These are phyloP conservation scores for Contarinia nasturtii DNA, from an alignment of 1,140 invertebrate species.

Conservation along the genomic window DNA sequence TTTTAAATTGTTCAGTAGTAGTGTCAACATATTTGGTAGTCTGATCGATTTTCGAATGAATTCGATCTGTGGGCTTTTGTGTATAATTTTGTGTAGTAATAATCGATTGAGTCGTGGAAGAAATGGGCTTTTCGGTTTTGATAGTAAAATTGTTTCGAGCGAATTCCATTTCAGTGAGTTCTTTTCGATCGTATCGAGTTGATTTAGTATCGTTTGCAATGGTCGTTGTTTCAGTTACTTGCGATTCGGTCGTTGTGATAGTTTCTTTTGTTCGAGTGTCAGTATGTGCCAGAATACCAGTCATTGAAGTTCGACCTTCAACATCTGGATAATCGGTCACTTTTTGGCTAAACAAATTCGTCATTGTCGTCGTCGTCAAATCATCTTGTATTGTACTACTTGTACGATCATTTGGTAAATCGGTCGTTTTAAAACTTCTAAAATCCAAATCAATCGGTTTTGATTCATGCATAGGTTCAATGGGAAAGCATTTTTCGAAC, in stretches of 20 bases:
- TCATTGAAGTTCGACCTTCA: background rate
- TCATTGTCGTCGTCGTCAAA: too few relatives aligned
- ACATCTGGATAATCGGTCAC: too few relatives aligned
- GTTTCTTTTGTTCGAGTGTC: background rate
- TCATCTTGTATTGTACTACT: too few relatives aligned
- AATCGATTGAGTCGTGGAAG: background rate
- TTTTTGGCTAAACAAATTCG: too few relatives aligned
- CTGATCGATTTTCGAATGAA: too few relatives aligned
- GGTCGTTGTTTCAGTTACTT: background rate
- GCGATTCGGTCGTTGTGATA: background rate
- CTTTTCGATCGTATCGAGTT: background rate
- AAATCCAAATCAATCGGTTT: constrained; percentile 54
- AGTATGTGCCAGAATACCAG: background rate
- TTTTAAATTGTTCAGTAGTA: background rate
- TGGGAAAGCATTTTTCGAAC: constrained; percentile 1
- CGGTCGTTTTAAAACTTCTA: too few relatives aligned
- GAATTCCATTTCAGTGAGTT: too few relatives aligned
- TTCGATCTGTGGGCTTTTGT: too few relatives aligned
- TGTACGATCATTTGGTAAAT: too few relatives aligned
- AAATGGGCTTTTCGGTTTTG: background rate
- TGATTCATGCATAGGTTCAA: constrained; percentile 27
- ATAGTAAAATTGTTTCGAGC: background rate
- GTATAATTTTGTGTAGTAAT: background rate
- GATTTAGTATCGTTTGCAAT: background rate
- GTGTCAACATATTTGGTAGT: too few relatives aligned